phyloP scores from a whole-genome alignment of 64 coral and sea anemone genomes.

The Hydrozoanthus tunicans region DNA sequence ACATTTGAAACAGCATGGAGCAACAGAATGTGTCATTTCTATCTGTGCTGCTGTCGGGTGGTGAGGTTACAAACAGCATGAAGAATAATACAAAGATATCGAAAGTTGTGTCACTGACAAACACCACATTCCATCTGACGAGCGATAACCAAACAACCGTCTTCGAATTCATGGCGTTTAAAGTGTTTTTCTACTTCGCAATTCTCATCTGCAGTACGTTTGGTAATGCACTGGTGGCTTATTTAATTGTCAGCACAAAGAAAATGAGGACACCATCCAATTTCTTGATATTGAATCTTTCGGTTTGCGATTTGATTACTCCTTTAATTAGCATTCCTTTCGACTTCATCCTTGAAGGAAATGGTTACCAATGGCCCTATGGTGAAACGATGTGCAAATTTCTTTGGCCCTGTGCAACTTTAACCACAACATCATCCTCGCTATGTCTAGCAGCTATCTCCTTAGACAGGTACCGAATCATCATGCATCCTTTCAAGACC shows the following conservation, averaged over 20 bases:
- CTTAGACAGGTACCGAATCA: conserved; percentile 48
- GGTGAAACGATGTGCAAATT: conserved; percentile 51
- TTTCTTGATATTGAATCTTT: conserved; percentile 60
- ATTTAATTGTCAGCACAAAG: conserved; percentile 32
- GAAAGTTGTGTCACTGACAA: neutral
- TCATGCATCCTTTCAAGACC: conserved; percentile 29
- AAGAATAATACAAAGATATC: neutral
- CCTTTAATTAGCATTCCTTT: conserved; percentile 67
- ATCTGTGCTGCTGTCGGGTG: neutral
- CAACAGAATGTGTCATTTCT: neutral
- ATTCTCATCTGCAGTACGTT: conserved; percentile 53
- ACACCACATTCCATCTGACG: neutral
- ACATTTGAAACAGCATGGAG: conserved; percentile 14
- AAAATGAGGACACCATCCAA: conserved; percentile 60
- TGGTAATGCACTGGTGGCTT: conserved; percentile 52
- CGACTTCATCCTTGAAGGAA: conserved; percentile 64
- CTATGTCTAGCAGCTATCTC: conserved; percentile 57
- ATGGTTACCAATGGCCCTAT: conserved; percentile 59
- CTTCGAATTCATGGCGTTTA: conserved; percentile 23
- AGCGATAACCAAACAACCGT: neutral
- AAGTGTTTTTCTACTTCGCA: conserved; percentile 53
- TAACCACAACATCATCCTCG: conserved; percentile 54
- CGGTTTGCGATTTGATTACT: conserved; percentile 51
- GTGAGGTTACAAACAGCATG: neutral
- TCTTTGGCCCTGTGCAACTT: conserved; percentile 64